Evolutionary conservation across 2,888 invertebrate species (phyloP).

Genomic region (Drosophila mettleri): DNA sequence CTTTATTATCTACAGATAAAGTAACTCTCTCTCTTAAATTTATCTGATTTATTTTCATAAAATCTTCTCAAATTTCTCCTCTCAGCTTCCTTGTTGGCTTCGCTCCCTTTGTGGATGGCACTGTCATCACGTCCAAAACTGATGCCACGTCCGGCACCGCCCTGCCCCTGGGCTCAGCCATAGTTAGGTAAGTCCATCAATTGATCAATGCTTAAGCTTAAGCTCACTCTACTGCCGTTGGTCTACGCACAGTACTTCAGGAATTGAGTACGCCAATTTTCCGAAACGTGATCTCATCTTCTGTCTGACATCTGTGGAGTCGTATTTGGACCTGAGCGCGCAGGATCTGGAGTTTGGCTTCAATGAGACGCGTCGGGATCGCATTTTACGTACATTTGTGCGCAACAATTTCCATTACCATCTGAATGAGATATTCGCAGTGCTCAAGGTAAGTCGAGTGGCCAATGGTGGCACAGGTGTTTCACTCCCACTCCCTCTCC

Average conservation of each 20-base stretch:
- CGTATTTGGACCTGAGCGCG: slow-evolving; percentile 92
- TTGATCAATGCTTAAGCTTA: fast-evolving
- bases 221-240: not conserved
- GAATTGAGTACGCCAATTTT: slow-evolving; percentile 93
- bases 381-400: slow-evolving; percentile 95
- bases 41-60: not conserved
- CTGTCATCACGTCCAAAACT: slow-evolving; percentile 89
- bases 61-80: not conserved
- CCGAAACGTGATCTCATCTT: slow-evolving; percentile 93
- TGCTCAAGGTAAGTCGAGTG: slow-evolving; percentile 87
- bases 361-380: slow-evolving; percentile 93
- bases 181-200: slow-evolving; percentile 86
- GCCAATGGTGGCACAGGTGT: not conserved
- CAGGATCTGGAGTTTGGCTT: slow-evolving; percentile 96
- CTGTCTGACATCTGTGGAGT: slow-evolving; percentile 93
- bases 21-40: too few relatives aligned
- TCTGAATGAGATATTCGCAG: slow-evolving; percentile 97
- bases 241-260: slow-evolving; percentile 86
- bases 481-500: not conserved
- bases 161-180: slow-evolving; percentile 84
- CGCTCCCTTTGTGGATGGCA: slow-evolving; percentile 97
- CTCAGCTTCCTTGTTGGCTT: slow-evolving; percentile 92
- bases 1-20: too few relatives aligned
- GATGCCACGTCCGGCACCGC: slow-evolving; percentile 80
- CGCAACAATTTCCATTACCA: slow-evolving; percentile 98